phyloP scores from a whole-genome alignment of 1,140 invertebrate genomes.

The Zaprionus tsacasi region DNA sequence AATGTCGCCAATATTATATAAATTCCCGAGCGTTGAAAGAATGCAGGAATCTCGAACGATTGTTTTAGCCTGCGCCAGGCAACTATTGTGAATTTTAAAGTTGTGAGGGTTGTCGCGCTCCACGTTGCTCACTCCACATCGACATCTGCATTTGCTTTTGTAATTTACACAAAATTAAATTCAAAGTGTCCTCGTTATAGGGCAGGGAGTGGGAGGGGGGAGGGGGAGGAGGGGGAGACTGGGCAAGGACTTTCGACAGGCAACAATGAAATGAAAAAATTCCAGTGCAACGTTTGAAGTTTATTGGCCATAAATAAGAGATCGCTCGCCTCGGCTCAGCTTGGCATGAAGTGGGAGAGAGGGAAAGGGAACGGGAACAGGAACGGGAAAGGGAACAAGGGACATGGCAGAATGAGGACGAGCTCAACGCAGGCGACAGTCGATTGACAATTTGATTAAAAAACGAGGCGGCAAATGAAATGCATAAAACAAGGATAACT shows the following conservation, averaged over 20 bases:
- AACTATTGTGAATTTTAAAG: conserved; percentile 1
- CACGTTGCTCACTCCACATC: neutral
- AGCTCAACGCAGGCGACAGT: conserved; percentile 54
- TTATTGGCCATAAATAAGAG: conserved; percentile 83
- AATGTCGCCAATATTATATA: neutral
- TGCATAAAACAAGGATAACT: conserved; percentile 51
- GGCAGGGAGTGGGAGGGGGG: conserved; percentile 6
- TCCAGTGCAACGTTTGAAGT: conserved; percentile 79
- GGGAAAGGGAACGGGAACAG: no score
- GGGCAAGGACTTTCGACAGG: conserved; percentile 18
- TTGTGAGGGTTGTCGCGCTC: neutral
- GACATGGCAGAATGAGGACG: conserved; percentile 22
- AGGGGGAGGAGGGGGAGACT: neutral
- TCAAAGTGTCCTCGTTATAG: conserved; percentile 67
- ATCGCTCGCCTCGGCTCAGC: conserved; percentile 1
- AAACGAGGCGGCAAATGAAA: conserved; percentile 59
- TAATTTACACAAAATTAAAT: conserved; percentile 83
- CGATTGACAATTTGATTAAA: conserved; percentile 84
- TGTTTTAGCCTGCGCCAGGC: neutral
- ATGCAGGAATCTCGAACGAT: neutral
- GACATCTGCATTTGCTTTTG: conserved; percentile 41
- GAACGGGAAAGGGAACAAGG: no score
- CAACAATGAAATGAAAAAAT: conserved; percentile 72
- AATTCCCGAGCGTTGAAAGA: neutral
- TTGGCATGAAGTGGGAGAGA: neutral